Evolutionary conservation across 2,113 vertebrate species (phyloP).

Genomic region (Struthio camelus): DNA sequence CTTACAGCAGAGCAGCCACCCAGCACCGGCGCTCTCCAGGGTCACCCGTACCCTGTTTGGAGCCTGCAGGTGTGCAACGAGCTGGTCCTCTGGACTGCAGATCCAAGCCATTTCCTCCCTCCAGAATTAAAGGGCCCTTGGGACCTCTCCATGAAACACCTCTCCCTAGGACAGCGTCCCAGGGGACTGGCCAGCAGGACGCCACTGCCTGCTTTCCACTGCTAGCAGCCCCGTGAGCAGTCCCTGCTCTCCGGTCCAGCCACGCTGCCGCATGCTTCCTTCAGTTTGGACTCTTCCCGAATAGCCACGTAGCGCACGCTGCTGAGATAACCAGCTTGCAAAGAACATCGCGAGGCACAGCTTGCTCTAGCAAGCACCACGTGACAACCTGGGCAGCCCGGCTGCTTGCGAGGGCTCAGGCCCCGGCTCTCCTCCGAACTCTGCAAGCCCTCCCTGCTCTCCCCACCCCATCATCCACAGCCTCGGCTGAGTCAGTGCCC

Average conservation of each 20-base stretch:
- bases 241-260: no score
- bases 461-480: background rate
- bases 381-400: background rate
- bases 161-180: background rate
- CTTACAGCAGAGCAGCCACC: background rate
- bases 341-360: background rate
- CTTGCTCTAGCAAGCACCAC: accelerated
- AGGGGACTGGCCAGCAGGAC: background rate
- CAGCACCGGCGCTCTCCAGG: no score
- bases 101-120: background rate
- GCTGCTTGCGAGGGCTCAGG: background rate
- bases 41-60: background rate
- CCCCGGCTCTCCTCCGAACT: background rate
- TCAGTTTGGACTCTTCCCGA: no score
- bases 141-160: background rate
- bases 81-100: background rate
- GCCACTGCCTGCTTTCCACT: accelerated
- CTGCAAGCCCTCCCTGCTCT: background rate
- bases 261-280: accelerated
- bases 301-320: background rate
- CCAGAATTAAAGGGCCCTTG: background rate
- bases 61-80: no score
- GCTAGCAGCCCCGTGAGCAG: background rate
- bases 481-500: background rate
- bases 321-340: background rate